Evolutionary conservation across 2,888 invertebrate species (phyloP).

Genomic region (Meta bourneti): DNA sequence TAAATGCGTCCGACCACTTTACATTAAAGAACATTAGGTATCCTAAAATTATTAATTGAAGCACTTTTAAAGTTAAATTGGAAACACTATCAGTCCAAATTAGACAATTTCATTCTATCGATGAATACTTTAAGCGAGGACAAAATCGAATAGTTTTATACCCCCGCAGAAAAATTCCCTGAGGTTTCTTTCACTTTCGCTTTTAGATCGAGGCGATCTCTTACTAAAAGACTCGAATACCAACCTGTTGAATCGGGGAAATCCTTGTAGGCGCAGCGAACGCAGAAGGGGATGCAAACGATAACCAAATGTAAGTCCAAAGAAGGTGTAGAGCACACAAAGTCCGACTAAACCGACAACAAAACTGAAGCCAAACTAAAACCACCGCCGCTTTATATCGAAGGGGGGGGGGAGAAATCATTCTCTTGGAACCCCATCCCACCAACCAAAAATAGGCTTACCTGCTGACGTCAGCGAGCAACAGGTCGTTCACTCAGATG

Average conservation of each 20-base stretch:
- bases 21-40: no score
- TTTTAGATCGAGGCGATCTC: no score
- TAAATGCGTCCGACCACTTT: no score
- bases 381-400: conserved; percentile 73
- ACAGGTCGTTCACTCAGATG: conserved; percentile 65
- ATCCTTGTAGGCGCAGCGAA: conserved; percentile 40
- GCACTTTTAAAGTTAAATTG: no score
- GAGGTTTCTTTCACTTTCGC: no score
- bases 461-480: conserved; percentile 62
- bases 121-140: no score
- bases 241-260: conserved; percentile 24
- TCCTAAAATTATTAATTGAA: no score
- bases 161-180: no score
- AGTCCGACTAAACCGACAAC: conserved; percentile 43
- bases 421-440: conserved; percentile 67
- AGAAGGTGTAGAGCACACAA: conserved; percentile 3
- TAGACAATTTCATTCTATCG: no score
- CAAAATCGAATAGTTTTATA: no score
- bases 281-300: background rate
- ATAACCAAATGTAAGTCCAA: conserved; percentile 58
- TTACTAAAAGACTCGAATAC: background rate
- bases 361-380: conserved; percentile 71
- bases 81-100: no score
- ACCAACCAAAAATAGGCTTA: conserved; percentile 77
- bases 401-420: conserved; percentile 65